Base-by-base conservation (phyloP, 2,888 invertebrate genomes). In the Diloba caeruleocephala region DNA sequence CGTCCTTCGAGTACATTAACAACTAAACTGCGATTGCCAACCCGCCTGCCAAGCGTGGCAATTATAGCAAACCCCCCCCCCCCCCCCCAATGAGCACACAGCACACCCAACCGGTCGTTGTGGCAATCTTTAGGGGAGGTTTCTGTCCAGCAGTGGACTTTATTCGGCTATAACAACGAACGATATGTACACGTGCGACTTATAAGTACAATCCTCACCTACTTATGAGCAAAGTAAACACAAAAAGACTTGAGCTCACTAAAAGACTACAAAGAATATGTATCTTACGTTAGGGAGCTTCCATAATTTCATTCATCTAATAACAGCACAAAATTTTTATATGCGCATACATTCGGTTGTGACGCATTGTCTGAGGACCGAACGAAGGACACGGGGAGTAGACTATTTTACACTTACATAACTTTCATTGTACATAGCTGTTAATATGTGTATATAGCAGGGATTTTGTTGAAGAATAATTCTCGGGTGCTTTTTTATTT, bases 311-410 rank as follows among this genome's bases (percentile, higher is more conserved):
- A 85, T 86, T 85, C 83, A 82, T 77, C 74, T 79, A 82, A 82
- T 84, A 81, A 81, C 77, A 76, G 77, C 79, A 84, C 84, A 71
- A 73, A 81, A 79, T 77, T 82, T 84, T 85, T 79, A 80, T 88
- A 88, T 89, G 89, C 87, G 87, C 88, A 89, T 89, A 85, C 64
- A 81, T 86, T 85, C 67, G 44, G 60, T 48, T 67, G 69, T 78
- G 81, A 80, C 79, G 82, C 80, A 79, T 80, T 79, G 79, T 78
- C 73, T 71, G 61, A 66, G 63, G 41, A 52, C 59, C 53, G 64
- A 61, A 51, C 58, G 56, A 58, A 68, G 71, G 63, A 67, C 74
- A 48, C 13, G 28, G 48, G 59, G 45, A 36, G 29, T 34, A 21
- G 25, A 45, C 32, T 43, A 53, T 54, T 63, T 50, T 39, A 63